phyloP scores from a whole-genome alignment of 1,140 invertebrate genomes.

The Drosophila pruinosa region DNA sequence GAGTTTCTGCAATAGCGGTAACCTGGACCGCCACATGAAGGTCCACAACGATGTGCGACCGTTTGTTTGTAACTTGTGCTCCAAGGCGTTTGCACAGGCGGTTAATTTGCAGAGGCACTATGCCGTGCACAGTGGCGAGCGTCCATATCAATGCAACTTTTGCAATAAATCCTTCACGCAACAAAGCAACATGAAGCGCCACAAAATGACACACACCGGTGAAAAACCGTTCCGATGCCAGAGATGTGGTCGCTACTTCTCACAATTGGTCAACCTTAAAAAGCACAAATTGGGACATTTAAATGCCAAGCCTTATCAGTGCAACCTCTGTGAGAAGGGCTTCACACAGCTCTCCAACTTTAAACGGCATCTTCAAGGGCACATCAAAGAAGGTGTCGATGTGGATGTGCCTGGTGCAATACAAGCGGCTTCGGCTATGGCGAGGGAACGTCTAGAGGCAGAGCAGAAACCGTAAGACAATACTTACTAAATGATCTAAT shows the following conservation, averaged over 20 bases:
- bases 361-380: slow-evolving; percentile 75
- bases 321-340: slow-evolving; percentile 76
- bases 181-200: slow-evolving; percentile 82
- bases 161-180: slow-evolving; percentile 82
- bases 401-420: slow-evolving; percentile 69
- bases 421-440: slow-evolving; percentile 65
- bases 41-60: slow-evolving; percentile 81
- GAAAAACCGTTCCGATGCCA: slow-evolving; percentile 81
- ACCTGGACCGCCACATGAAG: slow-evolving; percentile 79
- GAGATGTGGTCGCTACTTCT: slow-evolving; percentile 76
- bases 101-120: slow-evolving; percentile 80
- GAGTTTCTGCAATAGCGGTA: slow-evolving; percentile 78
- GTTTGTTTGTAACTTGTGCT: slow-evolving; percentile 73
- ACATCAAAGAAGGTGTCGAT: slow-evolving; percentile 77
- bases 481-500: background rate
- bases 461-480: slow-evolving; percentile 76
- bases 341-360: slow-evolving; percentile 79
- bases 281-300: slow-evolving; percentile 81
- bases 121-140: slow-evolving; percentile 79
- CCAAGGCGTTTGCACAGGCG: slow-evolving; percentile 81
- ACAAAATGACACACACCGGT: slow-evolving; percentile 82
- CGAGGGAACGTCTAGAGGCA: slow-evolving; percentile 62
- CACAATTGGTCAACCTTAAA: slow-evolving; percentile 81
- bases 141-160: slow-evolving; percentile 78
- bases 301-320: slow-evolving; percentile 77